Percentiles rank a stretch among this genome's conserved stretches.
These are phyloP conservation scores for Sericinus montela DNA, from an alignment of 2,888 invertebrate species.

Conservation along the genomic window DNA sequence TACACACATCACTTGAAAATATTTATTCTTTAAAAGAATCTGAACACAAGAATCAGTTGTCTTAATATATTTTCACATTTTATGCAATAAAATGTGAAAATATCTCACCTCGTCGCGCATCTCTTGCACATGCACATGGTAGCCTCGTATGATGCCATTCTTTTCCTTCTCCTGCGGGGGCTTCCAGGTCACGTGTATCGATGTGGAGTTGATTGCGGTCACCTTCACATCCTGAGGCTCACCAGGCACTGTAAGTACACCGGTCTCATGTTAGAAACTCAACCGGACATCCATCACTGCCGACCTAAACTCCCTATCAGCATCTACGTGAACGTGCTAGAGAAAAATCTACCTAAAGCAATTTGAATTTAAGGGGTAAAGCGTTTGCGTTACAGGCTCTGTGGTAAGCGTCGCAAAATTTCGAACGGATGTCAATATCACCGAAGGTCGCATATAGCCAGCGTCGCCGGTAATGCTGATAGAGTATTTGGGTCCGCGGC, in stretches of 20 bases:
- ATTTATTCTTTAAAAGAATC: too few relatives aligned
- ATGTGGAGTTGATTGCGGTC: conserved; percentile 95
- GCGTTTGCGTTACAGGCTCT: conserved; percentile 48
- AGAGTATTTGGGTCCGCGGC: conserved; percentile 67
- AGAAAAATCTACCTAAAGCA: conserved; percentile 62
- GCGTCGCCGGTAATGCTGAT: conserved; percentile 63
- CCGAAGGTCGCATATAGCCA: conserved; percentile 60
- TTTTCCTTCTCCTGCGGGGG: conserved; percentile 94
- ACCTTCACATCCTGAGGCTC: conserved; percentile 96
- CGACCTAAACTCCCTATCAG: conserved; percentile 78
- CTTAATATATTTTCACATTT: too few relatives aligned
- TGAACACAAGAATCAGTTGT: too few relatives aligned
- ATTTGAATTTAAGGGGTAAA: conserved; percentile 44
- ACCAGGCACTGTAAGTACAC: conserved; percentile 92
- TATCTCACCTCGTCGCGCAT: conserved; percentile 88
- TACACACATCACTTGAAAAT: too few relatives aligned
- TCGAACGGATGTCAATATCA: conserved; percentile 30
- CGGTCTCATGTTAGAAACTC: conserved; percentile 38
- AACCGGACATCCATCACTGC: conserved; percentile 34
- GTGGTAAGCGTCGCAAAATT: conserved; percentile 42
- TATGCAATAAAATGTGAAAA: too few relatives aligned
- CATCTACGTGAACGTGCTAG: conserved; percentile 75
- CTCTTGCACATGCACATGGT: conserved; percentile 97
- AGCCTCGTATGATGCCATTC: conserved; percentile 97
- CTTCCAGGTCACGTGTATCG: conserved; percentile 96